phyloP scores from a whole-genome alignment of 2,888 invertebrate species.

The Elegia similella region DNA sequence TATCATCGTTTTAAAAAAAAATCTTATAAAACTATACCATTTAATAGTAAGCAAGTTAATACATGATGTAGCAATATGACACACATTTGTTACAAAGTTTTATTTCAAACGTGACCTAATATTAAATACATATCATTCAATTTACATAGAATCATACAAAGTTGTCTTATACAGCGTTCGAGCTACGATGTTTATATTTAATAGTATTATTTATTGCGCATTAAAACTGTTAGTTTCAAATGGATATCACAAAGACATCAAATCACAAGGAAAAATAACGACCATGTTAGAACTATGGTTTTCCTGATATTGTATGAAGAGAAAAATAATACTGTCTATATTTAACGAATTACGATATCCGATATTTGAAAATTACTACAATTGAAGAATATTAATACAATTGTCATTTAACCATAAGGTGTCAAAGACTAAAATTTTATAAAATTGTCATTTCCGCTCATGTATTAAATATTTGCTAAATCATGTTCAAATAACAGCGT shows the following conservation, averaged over 20 bases:
- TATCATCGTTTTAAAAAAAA: too few relatives aligned
- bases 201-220: conserved; percentile 2
- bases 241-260: conserved; percentile 13
- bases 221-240: conserved; percentile 5
- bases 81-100: background rate
- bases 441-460: too few relatives aligned
- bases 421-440: too few relatives aligned
- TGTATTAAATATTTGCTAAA: background rate
- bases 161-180: background rate
- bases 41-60: background rate
- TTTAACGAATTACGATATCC: background rate
- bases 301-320: background rate
- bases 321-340: background rate
- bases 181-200: background rate
- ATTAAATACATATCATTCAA: background rate
- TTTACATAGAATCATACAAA: conserved; percentile 9
- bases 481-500: background rate
- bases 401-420: too few relatives aligned
- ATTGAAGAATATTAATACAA: too few relatives aligned
- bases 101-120: conserved; percentile 1
- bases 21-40: too few relatives aligned
- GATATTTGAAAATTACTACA: background rate
- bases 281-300: background rate
- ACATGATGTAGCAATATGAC: background rate
- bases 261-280: background rate